These are phyloP conservation scores for Ophion obscuratus DNA, from an alignment of 2,888 invertebrate species.

Conservation along the genomic window DNA sequence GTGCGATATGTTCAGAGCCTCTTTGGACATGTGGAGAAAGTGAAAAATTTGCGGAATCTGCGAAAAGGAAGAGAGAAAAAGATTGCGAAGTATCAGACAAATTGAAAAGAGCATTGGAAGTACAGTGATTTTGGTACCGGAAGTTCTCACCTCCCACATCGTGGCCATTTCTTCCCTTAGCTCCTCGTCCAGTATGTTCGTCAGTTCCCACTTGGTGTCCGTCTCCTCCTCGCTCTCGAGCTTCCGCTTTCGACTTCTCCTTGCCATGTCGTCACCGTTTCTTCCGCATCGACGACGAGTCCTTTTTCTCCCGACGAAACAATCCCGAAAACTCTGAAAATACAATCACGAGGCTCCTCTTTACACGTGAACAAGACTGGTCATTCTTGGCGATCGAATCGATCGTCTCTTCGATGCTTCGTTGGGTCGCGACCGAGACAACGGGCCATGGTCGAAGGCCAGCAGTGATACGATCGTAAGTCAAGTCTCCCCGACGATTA, in stretches of 20 bases:
- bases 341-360: not conserved
- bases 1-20: slow-evolving; percentile 85
- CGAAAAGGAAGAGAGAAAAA: slow-evolving; percentile 66
- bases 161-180: slow-evolving; percentile 83
- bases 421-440: too few species aligned
- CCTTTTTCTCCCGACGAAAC: not conserved
- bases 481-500: slow-evolving; percentile 27
- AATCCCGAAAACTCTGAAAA: not conserved
- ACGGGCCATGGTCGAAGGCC: not conserved
- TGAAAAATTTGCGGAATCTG: slow-evolving; percentile 86
- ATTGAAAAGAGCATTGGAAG: not conserved
- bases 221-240: slow-evolving; percentile 83
- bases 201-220: slow-evolving; percentile 84
- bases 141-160: slow-evolving; percentile 86
- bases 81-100: not conserved
- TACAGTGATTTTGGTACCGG: not conserved
- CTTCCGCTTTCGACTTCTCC: slow-evolving; percentile 79
- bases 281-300: not conserved
- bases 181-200: slow-evolving; percentile 82
- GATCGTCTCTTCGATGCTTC: too few species aligned
- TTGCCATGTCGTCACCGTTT: slow-evolving; percentile 60
- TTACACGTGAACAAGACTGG: too few species aligned
- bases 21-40: slow-evolving; percentile 85
- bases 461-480: slow-evolving; percentile 1
- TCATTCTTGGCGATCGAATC: too few species aligned